Conservation (phyloP, 2,888 invertebrate genomes). For the Andrena chrysosceles region DNA sequence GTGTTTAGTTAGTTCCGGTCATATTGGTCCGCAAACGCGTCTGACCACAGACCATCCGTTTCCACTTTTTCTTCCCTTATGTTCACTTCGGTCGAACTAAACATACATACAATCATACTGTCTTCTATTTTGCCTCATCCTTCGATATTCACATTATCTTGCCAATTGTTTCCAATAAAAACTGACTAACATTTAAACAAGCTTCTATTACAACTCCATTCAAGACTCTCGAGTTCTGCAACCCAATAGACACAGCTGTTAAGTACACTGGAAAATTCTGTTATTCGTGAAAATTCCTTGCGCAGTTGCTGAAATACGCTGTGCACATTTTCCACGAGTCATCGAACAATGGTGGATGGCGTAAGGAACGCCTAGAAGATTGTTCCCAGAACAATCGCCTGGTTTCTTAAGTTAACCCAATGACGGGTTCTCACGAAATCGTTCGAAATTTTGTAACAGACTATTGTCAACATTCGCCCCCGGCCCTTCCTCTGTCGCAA, state of each 20-base stretch:
- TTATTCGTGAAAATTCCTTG: neutral
- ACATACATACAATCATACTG: neutral
- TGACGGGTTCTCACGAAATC: conserved; percentile 77
- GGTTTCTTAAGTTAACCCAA: conserved; percentile 72
- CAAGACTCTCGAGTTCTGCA: neutral
- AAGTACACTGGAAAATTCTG: neutral
- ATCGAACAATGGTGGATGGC: conserved; percentile 66
- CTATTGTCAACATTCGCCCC: conserved; percentile 66
- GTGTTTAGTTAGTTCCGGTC: neutral
- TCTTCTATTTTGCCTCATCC: neutral
- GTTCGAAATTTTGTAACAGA: conserved; percentile 76
- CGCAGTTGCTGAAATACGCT: neutral
- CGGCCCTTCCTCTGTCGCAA: neutral
- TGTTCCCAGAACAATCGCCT: conserved; percentile 70
- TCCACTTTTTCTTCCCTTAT: neutral
- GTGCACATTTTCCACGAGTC: conserved; percentile 44
- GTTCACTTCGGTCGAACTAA: neutral
- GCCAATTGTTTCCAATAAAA: too few relatives aligned
- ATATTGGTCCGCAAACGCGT: neutral
- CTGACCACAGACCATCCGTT: neutral
- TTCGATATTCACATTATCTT: neutral
- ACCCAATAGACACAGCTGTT: neutral
- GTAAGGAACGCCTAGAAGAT: conserved; percentile 37
- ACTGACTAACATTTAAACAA: too few relatives aligned
- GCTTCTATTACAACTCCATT: neutral